Evolutionary conservation across 2,113 vertebrate species (phyloP), one percentile per base, ranked within the genome.

Genomic region (Calypte anna): DNA sequence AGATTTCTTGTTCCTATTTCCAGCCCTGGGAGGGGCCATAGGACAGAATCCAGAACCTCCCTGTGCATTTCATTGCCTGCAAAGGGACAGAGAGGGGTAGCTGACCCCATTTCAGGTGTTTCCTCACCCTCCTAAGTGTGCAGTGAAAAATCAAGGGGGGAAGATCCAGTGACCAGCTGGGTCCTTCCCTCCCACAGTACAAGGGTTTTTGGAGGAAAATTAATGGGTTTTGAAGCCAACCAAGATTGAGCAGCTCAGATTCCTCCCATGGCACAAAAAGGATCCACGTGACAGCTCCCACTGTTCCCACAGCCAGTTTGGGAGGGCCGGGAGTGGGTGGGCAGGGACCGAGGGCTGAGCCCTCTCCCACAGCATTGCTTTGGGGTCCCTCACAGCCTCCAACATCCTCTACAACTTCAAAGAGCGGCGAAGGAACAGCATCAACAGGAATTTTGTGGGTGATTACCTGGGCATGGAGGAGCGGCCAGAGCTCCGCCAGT

Each of bases 391-490:
- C 12, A 0, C 96, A 99, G 99, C 99, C 9, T 99, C 99, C 64
- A 98, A 98, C 95, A 99, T 99, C 97, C 98, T 99, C 77, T 99
- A 99, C 97, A 99, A 99, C 97, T 99, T 98, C 83, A 99, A 99
- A 85, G 99, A 99, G 94, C 87, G 99, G 19, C 86, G 99, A 86
- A 98, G 97, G 84, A 99, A 99, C 96, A 99, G 99, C 97, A 99
- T 99, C 97, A 99, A 99, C 96, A 98, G 99, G 86, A 99, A 99
- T 96, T 99, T 99, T 1, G 98, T 99, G 4, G 99, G 99, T 0
- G 99, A 99, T 95, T 99, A 99, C 93, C 98, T 99, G 84, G 99
- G 99, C 44, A 98, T 99, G 97, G 99, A 99, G 93, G 99, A 99
- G 78, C 97, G 94, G 81, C 99, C 99, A 0, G 99, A 99, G 95